Evolutionary conservation across 2,888 invertebrate species (phyloP).

Genomic region (Bruchidius siliquastri): DNA sequence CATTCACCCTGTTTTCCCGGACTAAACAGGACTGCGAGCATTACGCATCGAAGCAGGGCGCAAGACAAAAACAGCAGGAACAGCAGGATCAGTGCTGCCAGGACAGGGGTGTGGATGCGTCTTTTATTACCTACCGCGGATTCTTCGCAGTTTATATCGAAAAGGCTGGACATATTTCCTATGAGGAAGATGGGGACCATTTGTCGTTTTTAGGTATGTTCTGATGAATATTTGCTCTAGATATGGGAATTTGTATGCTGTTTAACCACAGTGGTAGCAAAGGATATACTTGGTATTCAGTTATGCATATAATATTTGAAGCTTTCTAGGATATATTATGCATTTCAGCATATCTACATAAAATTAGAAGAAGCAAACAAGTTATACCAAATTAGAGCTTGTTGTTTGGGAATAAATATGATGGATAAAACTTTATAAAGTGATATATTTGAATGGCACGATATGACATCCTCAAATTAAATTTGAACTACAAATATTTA

Average conservation of each 20-base stretch:
- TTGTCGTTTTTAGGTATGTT: background rate
- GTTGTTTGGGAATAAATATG: no score
- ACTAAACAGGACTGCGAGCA: background rate
- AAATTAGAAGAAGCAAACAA: no score
- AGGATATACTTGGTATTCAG: no score
- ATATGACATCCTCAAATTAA: no score
- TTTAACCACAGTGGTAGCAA: background rate
- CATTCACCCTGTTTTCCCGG: background rate
- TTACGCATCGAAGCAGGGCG: background rate
- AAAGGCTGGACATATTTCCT: background rate
- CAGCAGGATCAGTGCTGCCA: background rate
- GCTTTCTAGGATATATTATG: no score
- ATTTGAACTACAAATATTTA: no score
- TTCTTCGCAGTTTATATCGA: background rate
- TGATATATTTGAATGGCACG: no score
- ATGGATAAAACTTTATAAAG: no score
- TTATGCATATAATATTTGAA: no score
- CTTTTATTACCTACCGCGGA: background rate
- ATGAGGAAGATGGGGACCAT: background rate
- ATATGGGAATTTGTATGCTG: background rate
- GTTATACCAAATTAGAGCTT: no score
- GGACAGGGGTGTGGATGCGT: background rate
- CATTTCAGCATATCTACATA: no score
- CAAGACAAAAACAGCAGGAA: background rate
- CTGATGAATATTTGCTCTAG: background rate